Evolutionary conservation across 2,113 vertebrate species (phyloP).

Genomic region (Microcebus lehilahytsara): DNA sequence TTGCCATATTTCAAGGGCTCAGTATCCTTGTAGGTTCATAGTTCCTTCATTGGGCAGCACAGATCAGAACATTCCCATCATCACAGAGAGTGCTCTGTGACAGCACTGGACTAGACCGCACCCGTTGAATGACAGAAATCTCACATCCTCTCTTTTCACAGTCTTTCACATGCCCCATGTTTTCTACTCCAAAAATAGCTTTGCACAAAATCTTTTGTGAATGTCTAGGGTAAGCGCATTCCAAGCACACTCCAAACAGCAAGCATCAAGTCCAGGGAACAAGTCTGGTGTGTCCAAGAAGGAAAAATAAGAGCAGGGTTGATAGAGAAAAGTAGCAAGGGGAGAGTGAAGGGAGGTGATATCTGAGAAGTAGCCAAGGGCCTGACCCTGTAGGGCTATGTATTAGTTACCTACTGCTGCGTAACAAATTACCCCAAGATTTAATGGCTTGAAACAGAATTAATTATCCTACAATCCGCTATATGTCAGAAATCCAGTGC

Average conservation of each 20-base stretch:
- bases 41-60: fast-evolving
- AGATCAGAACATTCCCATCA: neutral
- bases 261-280: neutral
- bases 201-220: neutral
- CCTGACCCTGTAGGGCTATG: neutral
- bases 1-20: neutral
- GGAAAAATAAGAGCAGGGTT: neutral
- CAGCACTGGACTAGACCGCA: neutral
- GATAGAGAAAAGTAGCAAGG: neutral
- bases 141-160: neutral
- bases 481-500: neutral
- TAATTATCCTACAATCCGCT: neutral
- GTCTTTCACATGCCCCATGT: neutral
- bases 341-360: neutral
- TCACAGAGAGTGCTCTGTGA: neutral
- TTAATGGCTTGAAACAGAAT: neutral
- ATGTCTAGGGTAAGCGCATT: neutral
- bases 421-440: neutral
- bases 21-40: neutral
- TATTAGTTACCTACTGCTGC: neutral
- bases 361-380: neutral
- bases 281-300: neutral
- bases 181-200: neutral
- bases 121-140: neutral
- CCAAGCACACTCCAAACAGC: neutral